Evolutionary conservation across 92 coral and sea anemone species (phyloP), one percentile per base, ranked within the genome.

Genomic region (Micromussa lordhowensis): DNA sequence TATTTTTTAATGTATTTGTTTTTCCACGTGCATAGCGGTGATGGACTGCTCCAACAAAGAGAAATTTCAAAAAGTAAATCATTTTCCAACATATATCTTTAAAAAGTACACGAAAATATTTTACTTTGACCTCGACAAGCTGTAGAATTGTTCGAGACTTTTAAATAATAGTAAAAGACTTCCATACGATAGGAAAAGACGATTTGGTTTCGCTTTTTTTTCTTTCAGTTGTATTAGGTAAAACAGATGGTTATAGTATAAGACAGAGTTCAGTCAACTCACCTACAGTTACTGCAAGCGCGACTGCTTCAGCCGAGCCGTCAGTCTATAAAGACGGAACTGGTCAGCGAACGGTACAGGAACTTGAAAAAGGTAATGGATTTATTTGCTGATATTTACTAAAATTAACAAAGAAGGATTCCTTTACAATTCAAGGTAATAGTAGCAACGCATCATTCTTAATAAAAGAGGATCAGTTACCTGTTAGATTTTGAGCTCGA

Each of bases 321-420:
- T 17, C 61, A 34, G 69, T 64, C 61, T 21, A 28, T 4, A 61
- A 30, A 8, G 21, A n/a, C 48, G 83, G 5, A 12, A 12, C 2
- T 31, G 51, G 32, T 49, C 54, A 51, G 4, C 74, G 74, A 35
- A 70, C 87, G 24, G 87, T 83, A 5, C 49, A 83, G 32, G 80
- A 83, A 83, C 80, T 83, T 53, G 80, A 83, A 55, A 49, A 30
- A 55, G 87, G 87, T 83, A 72, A 7, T 83, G 2, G 2, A 36
- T 36, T 36, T 36, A 36, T 36, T 36, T 36, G 4, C 38, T 36
- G 4, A 36, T 36, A 36, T 5, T 36, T 36, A 36, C 38, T 36
- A 36, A 36, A 36, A 36, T 36, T 36, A 36, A 40, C 7, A 6
- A 76, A 13, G 36, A 55, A 11, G 3, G 16, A 30, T 78, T 19